phyloP scores from a whole-genome alignment of 2,888 invertebrate species.

The Malthinus flaveolus region DNA sequence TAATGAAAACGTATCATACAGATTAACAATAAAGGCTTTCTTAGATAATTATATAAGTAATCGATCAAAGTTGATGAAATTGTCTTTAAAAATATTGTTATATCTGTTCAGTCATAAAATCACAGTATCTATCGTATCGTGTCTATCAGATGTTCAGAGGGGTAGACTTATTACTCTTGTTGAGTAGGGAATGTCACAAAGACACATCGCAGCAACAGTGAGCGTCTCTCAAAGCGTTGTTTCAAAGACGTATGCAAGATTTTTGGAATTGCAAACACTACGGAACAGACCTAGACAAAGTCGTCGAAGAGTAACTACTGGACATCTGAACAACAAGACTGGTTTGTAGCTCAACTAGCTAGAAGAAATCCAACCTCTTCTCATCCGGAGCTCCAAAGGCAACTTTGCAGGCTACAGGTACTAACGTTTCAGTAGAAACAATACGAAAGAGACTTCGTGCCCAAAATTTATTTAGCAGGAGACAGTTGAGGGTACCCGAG shows the following conservation, averaged over 20 bases:
- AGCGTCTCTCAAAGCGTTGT: background rate
- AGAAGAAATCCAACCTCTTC: background rate
- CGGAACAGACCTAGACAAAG: background rate
- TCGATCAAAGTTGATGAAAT: no score
- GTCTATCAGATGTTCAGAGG: background rate
- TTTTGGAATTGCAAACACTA: background rate
- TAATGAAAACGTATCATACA: no score
- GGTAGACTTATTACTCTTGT: background rate
- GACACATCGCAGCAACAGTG: background rate
- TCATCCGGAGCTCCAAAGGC: background rate
- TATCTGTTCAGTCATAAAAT: no score
- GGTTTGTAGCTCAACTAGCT: no score
- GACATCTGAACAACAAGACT: no score
- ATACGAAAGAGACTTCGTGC: background rate
- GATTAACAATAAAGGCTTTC: no score
- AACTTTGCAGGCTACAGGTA: background rate
- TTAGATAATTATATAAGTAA: no score
- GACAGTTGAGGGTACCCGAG: background rate
- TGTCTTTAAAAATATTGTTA: no score
- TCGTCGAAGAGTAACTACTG: background rate
- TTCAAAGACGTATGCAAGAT: slow-evolving; percentile 1
- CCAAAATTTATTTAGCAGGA: background rate
- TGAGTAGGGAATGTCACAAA: background rate
- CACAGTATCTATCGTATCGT: no score
- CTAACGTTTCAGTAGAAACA: background rate